Evolutionary conservation across 1,140 invertebrate species (phyloP).

Genomic region (Apis cerana): DNA sequence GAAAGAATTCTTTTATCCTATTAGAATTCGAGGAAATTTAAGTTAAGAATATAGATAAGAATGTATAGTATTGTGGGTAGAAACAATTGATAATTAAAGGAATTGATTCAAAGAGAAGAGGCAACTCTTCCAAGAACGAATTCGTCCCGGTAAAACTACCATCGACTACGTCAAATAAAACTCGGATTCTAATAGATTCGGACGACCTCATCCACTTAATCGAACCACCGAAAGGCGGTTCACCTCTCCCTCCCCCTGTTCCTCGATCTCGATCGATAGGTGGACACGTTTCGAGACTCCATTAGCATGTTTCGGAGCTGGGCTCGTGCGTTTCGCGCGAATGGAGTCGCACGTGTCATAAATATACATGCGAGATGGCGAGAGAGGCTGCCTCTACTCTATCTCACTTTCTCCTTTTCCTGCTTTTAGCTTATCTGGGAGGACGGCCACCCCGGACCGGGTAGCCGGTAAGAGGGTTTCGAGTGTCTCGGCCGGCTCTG

Average conservation of each 20-base stretch:
- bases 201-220: not conserved
- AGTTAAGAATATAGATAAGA: too few relatives aligned
- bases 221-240: not conserved
- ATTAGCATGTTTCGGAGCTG: constrained; percentile 53
- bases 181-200: constrained; percentile 21
- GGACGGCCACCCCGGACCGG: constrained; percentile 36
- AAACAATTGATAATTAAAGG: too few relatives aligned
- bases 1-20: too few relatives aligned
- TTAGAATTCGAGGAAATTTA: too few relatives aligned
- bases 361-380: constrained; percentile 63
- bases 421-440: constrained; percentile 65
- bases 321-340: constrained; percentile 40
- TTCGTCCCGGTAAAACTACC: not conserved
- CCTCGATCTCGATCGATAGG: constrained; percentile 28
- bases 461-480: constrained; percentile 48
- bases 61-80: too few relatives aligned
- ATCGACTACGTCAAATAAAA: not conserved
- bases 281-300: constrained; percentile 46
- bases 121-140: not conserved
- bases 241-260: not conserved
- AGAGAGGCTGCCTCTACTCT: not conserved
- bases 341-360: constrained; percentile 63
- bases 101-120: too few relatives aligned
- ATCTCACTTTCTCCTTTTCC: constrained; percentile 26
- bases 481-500: constrained; percentile 44